Conservation (phyloP, 1,140 invertebrate genomes). For the Drosophila rhopaloa region DNA sequence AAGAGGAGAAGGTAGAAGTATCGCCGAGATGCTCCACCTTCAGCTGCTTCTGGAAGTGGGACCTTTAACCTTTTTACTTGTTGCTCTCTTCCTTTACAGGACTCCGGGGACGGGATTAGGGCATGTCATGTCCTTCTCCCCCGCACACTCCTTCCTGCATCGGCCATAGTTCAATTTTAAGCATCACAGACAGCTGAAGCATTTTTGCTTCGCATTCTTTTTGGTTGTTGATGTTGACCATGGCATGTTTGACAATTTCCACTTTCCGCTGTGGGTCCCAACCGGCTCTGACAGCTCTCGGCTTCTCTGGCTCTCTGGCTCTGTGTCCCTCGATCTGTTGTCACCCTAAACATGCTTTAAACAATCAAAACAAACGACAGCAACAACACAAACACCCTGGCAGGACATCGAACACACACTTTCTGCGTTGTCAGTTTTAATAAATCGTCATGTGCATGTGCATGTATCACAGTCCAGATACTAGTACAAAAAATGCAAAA, state of each 20-base stretch:
- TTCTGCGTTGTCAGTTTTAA: conserved; percentile 49
- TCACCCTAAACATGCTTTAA: conserved; percentile 43
- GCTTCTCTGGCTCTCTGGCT: background rate
- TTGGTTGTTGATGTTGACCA: conserved; percentile 32
- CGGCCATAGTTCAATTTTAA: conserved; percentile 35
- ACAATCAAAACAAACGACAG: conserved; percentile 50
- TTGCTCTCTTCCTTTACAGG: conserved; percentile 12
- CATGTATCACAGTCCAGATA: conserved; percentile 5
- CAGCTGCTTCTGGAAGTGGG: too few species aligned
- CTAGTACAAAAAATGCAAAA: conserved; percentile 13
- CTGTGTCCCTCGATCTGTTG: conserved; percentile 3
- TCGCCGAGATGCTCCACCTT: background rate
- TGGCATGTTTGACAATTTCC: conserved; percentile 52
- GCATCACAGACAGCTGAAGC: conserved; percentile 8
- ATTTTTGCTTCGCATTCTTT: conserved; percentile 20
- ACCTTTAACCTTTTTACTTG: conserved; percentile 27
- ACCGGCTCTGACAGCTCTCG: conserved; percentile 7
- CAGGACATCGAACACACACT: conserved; percentile 9
- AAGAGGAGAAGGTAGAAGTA: background rate
- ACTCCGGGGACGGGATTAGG: conserved; percentile 25
- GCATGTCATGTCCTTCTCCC: conserved; percentile 17
- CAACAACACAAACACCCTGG: background rate
- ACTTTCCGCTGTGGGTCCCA: conserved; percentile 20
- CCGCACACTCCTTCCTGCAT: background rate
- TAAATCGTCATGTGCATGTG: conserved; percentile 36